phyloP scores from a whole-genome alignment of 2,113 vertebrate species.

The Apodemus sylvaticus region DNA sequence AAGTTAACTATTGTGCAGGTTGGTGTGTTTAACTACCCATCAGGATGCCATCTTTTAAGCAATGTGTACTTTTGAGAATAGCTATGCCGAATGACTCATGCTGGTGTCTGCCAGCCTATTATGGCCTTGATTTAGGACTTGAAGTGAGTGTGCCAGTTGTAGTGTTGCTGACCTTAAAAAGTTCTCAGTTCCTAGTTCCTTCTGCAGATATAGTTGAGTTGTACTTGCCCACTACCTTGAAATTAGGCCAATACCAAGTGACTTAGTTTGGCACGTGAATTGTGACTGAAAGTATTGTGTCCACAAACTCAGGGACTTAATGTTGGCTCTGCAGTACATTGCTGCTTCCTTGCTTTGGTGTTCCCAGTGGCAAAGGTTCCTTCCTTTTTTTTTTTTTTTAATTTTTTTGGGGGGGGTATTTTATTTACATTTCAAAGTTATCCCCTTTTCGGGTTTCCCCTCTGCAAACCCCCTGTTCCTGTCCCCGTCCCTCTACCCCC shows the following conservation, averaged over 20 bases:
- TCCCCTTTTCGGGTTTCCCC: no score
- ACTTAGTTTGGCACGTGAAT: not conserved
- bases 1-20: not conserved
- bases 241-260: not conserved
- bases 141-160: not conserved
- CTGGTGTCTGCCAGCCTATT: constrained; percentile 20
- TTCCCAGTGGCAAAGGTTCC: not conserved
- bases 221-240: not conserved
- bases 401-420: no score
- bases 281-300: not conserved
- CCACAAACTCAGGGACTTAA: not conserved
- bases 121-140: not conserved
- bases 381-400: not conserved
- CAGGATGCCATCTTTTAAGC: not conserved
- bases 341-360: not conserved
- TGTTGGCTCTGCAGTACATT: not conserved
- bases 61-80: not conserved
- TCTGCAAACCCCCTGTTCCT: no score
- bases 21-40: not conserved
- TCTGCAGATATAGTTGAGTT: not conserved
- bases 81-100: not conserved
- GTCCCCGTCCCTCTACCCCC: no score
- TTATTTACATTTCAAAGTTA: no score
- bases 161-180: not conserved
- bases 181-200: not conserved